These are phyloP conservation scores for Melanotaenia trifasciata DNA, from an alignment of 2,797 vertebrate genomes.

Conservation along the genomic window DNA sequence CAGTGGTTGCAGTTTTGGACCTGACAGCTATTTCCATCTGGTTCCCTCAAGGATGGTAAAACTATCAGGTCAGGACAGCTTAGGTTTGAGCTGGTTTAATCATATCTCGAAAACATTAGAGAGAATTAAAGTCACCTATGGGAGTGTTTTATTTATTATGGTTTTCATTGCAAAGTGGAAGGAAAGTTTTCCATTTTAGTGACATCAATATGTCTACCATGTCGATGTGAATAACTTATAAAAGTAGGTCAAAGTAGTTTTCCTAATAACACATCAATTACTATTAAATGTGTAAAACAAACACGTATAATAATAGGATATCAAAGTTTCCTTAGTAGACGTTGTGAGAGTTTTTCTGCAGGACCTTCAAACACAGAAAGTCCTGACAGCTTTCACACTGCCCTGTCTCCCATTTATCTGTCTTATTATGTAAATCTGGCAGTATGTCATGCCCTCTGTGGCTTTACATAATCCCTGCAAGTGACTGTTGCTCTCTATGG, in stretches of 20 bases:
- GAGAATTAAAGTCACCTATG: conserved; percentile 11
- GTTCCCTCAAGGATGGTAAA: conserved; percentile 29
- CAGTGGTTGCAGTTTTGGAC: conserved; percentile 43
- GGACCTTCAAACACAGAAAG: conserved; percentile 8
- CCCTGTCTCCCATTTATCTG: conserved; percentile 48
- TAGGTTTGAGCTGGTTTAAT: conserved; percentile 17
- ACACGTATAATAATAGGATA: background rate
- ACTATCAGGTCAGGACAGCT: conserved; percentile 33
- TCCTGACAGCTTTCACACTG: conserved; percentile 19
- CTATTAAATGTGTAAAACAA: conserved; percentile 1
- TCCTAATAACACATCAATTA: background rate
- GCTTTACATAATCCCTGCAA: conserved; percentile 56
- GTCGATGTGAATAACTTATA: background rate
- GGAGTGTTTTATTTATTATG: conserved; percentile 6
- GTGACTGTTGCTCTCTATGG: conserved; percentile 36
- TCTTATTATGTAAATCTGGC: conserved; percentile 66
- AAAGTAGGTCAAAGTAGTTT: background rate
- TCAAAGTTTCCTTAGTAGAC: background rate
- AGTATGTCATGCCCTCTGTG: conserved; percentile 37
- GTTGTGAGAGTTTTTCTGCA: background rate
- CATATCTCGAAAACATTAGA: conserved; percentile 5
- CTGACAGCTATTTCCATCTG: conserved; percentile 49
- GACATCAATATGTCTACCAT: background rate
- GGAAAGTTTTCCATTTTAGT: background rate
- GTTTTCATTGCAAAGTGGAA: background rate